Evolutionary conservation across 1,140 invertebrate species (phyloP), one percentile per base, ranked within the genome.

Genomic region (Arion vulgaris): DNA sequence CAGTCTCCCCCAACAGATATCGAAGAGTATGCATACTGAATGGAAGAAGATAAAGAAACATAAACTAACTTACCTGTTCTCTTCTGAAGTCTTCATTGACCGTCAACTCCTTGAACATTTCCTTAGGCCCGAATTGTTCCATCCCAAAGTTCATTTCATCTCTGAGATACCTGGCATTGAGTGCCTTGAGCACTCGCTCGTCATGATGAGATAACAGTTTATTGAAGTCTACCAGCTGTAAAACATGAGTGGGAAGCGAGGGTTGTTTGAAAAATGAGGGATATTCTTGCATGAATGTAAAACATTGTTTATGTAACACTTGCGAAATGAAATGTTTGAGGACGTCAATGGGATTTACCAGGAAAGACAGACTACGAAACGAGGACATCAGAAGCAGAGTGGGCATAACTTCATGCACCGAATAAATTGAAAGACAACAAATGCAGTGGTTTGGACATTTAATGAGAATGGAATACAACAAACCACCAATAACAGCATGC

Each of bases 121-220:
- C 66, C 45, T 86, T 90, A 62, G 82, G 82, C 0, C 85, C 85
- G 32, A 88, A 73, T 9, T 75, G 82, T 45, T 88, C 89, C 17
- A 83, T 82, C 15, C 87, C 89, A 86, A 90, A 91, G 66, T 90
- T 88, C 88, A 87, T 89, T 81, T 91, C 90, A 34, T 91, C 90
- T 45, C 86, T 72, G 13, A 91, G 83, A 83, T 90, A 91, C 38
- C 87, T 78, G 41, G 84, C 68, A 80, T 91, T 87, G 4, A 91
- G 86, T 57, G 73, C 72, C 36, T 77, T 83, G 53, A 86, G 85
- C 11, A 88, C 51, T 23, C 87, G 81, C 73, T 89, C 80, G 86
- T 91, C 90, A 84, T 91, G 86, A 83, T 91, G 90, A 17, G 86
- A 85, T 28, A 91, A 80, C 23, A 91, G 83, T 11, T 83, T 81